phyloP scores from a whole-genome alignment of 2,888 invertebrate species.

The Ectobius pallidus region DNA sequence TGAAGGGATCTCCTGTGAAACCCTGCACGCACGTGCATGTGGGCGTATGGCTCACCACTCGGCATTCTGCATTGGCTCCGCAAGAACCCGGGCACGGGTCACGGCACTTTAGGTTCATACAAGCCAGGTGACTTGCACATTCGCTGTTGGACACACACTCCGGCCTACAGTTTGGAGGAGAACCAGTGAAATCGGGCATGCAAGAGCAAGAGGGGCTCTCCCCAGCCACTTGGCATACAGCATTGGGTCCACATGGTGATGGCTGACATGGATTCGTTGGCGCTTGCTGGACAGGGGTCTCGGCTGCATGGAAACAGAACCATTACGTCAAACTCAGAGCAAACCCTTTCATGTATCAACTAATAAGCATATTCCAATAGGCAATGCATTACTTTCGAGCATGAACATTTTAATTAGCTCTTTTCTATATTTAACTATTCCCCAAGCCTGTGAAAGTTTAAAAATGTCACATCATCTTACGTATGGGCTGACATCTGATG shows the following conservation, averaged over 20 bases:
- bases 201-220: constrained; percentile 76
- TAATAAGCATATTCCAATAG: background rate
- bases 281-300: constrained; percentile 54
- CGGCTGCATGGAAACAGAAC: constrained; percentile 15
- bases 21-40: constrained; percentile 50
- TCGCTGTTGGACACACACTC: constrained; percentile 74
- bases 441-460: no score
- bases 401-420: background rate
- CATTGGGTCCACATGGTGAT: constrained; percentile 58
- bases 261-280: constrained; percentile 50
- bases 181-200: constrained; percentile 68
- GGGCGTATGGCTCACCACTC: constrained; percentile 53
- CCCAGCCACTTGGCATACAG: constrained; percentile 72
- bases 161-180: constrained; percentile 78
- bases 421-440: no score
- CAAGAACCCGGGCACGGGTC: constrained; percentile 54
- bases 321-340: constrained; percentile 3
- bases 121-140: constrained; percentile 71
- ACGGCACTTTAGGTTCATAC: constrained; percentile 74
- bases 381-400: background rate
- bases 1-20: constrained; percentile 53
- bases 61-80: constrained; percentile 54
- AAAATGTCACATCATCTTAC: constrained; percentile 50
- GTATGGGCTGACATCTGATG: constrained; percentile 63
- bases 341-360: background rate